phyloP scores from a whole-genome alignment of 2,113 vertebrate genomes.

The Peromyscus californicus region DNA sequence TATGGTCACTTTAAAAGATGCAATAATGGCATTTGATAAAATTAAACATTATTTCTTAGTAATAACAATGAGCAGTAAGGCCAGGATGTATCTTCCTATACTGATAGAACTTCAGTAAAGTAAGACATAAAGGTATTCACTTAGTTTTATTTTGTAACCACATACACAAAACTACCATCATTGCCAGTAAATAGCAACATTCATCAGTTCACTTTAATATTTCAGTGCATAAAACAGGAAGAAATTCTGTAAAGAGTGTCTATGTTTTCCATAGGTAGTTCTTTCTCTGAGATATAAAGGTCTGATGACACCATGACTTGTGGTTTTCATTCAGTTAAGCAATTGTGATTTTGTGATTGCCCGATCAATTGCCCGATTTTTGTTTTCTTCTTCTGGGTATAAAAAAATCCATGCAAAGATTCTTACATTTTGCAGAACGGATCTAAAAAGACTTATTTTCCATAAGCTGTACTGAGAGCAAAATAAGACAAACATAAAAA shows the following conservation, averaged over 20 bases:
- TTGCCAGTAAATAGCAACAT: neutral
- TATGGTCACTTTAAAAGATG: neutral
- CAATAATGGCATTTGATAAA: neutral
- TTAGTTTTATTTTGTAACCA: neutral
- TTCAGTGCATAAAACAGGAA: slow-evolving; percentile 75
- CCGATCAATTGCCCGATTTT: neutral
- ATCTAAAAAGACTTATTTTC: slow-evolving; percentile 91
- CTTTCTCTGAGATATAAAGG: slow-evolving; percentile 60
- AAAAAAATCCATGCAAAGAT: slow-evolving; percentile 94
- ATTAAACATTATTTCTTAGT: neutral
- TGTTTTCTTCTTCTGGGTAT: slow-evolving; percentile 92
- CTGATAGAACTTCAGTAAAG: neutral
- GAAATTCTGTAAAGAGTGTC: slow-evolving; percentile 20
- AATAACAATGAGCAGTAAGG: neutral
- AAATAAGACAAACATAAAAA: slow-evolving; percentile 95
- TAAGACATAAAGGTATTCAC: neutral
- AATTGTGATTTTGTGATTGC: slow-evolving; percentile 50
- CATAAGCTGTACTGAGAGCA: slow-evolving; percentile 95
- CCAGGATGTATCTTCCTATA: neutral
- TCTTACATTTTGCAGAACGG: slow-evolving; percentile 93
- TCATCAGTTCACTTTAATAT: slow-evolving; percentile 69
- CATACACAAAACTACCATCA: neutral
- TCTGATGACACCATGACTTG: slow-evolving; percentile 62
- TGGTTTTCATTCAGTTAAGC: slow-evolving; percentile 62
- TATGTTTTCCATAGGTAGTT: slow-evolving; percentile 67